A percentile compares a stretch with the other conserved stretches of the same genome.
Evolutionary conservation across 2,797 vertebrate species (phyloP).

Genomic region (Pseudocheirus occidentalis): DNA sequence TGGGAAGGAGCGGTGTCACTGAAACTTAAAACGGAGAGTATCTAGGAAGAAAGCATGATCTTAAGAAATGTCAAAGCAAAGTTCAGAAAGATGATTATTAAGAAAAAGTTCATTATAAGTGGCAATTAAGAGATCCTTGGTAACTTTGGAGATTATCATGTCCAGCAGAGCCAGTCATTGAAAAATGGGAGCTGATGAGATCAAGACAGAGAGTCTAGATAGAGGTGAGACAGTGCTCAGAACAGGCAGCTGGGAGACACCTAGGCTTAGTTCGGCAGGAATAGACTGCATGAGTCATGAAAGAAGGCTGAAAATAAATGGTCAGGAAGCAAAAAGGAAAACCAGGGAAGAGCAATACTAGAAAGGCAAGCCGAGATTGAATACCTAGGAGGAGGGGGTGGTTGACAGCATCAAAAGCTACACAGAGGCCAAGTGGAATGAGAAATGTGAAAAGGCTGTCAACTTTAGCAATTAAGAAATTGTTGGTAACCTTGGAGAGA

Average conservation of each 20-base stretch:
- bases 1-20: not conserved
- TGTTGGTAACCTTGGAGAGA: constrained; percentile 1
- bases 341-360: not conserved
- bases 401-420: constrained; percentile 3
- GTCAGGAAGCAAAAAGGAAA: not conserved
- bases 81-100: not conserved
- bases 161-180: not conserved
- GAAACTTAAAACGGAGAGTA: not conserved
- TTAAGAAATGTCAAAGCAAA: not conserved
- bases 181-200: not conserved
- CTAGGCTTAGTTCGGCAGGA: not conserved
- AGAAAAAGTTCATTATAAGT: not conserved
- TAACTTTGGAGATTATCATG: not conserved
- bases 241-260: not conserved
- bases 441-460: not conserved
- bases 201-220: not conserved
- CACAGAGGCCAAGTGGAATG: not conserved
- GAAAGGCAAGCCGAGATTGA: not conserved
- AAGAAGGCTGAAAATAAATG: not conserved
- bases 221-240: not conserved
- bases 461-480: constrained; percentile 11
- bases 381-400: not conserved
- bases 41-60: not conserved
- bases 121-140: not conserved
- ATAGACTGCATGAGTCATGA: not conserved